Evolutionary conservation across 2,113 vertebrate genomes (phyloP).

Genomic region (Anser cygnoides): DNA sequence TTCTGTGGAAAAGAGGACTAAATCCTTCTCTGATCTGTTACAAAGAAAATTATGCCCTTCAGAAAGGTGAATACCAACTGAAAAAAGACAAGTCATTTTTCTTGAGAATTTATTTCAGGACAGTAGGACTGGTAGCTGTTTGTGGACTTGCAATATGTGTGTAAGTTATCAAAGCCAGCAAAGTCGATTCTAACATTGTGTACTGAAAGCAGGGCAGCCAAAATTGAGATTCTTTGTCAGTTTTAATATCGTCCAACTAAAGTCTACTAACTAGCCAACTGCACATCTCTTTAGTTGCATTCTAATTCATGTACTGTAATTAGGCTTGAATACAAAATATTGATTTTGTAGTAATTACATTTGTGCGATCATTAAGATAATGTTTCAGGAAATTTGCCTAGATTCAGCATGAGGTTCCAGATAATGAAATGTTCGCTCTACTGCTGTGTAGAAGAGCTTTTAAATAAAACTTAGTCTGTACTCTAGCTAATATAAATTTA

Average conservation of each 20-base stretch:
- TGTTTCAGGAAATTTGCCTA: conserved; percentile 52
- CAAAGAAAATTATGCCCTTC: not conserved
- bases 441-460: conserved; percentile 27
- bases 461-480: not conserved
- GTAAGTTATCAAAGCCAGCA: not conserved
- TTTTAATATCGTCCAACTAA: conserved; percentile 32
- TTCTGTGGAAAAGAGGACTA: not conserved
- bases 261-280: conserved; percentile 29
- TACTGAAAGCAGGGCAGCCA: not conserved
- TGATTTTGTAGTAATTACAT: conserved; percentile 66
- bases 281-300: conserved; percentile 20
- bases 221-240: not conserved
- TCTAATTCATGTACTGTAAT: conserved; percentile 54
- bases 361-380: conserved; percentile 37
- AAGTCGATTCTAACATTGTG: not conserved
- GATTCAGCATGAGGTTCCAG: conserved; percentile 38
- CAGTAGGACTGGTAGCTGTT: not conserved
- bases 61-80: not conserved
- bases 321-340: conserved; percentile 62
- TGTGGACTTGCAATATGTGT: accelerated
- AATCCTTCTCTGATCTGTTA: not conserved
- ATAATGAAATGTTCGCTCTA: conserved; percentile 25
- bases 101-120: not conserved
- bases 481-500: not conserved
- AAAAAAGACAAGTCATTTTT: not conserved